Percentiles rank a stretch among this genome's conserved stretches.
phyloP scores from a whole-genome alignment of 2,797 vertebrate genomes.

The Anableps anableps region DNA sequence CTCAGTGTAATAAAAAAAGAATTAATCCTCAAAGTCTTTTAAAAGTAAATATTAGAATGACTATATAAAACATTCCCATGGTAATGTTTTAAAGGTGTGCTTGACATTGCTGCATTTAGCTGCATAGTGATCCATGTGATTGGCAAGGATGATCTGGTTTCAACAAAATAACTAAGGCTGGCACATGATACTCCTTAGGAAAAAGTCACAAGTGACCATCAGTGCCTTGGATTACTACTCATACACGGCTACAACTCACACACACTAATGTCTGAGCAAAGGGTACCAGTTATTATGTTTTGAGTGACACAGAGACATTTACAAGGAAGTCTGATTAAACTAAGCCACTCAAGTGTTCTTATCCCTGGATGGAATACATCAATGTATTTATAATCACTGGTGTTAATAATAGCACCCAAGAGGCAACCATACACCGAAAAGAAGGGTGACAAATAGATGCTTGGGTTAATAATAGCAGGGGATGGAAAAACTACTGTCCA shows the following conservation, averaged over 20 bases:
- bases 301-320: conserved; percentile 48
- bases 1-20: not conserved
- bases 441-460: conserved; percentile 74
- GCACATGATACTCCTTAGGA: conserved; percentile 60
- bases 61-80: not conserved
- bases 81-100: conserved; percentile 13
- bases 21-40: not conserved
- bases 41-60: not conserved
- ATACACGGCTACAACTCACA: conserved; percentile 17
- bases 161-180: conserved; percentile 73
- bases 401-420: conserved; percentile 77
- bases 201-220: conserved; percentile 48
- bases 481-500: conserved; percentile 63
- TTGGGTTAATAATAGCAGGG: conserved; percentile 72
- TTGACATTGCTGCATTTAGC: conserved; percentile 49
- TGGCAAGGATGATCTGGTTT: conserved; percentile 60
- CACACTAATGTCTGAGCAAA: conserved; percentile 6
- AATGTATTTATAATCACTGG: conserved; percentile 61
- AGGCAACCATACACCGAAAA: conserved; percentile 75
- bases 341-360: conserved; percentile 72
- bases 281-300: conserved; percentile 14
- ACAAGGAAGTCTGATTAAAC: conserved; percentile 72
- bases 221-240: conserved; percentile 45
- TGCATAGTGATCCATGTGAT: conserved; percentile 54
- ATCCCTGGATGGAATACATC: conserved; percentile 49